Percentiles rank a stretch among this genome's conserved stretches.
These are phyloP conservation scores for Drosophila helvetica DNA, from an alignment of 2,888 invertebrate species.

Conservation along the genomic window DNA sequence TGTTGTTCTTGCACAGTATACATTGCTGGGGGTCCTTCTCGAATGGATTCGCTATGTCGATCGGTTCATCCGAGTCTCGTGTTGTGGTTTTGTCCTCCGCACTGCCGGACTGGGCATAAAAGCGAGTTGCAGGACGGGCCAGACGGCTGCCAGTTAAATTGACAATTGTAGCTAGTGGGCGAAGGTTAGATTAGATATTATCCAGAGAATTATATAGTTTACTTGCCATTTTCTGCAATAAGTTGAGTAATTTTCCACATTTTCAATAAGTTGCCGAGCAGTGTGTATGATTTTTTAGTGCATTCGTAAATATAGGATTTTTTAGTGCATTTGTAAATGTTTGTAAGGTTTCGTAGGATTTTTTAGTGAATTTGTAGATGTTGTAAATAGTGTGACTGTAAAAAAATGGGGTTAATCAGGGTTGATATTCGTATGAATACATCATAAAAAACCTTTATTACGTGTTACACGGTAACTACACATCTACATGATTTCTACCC, in stretches of 20 bases:
- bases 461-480: too few relatives aligned
- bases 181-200: neutral
- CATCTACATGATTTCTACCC: too few relatives aligned
- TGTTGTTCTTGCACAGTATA: constrained; percentile 91
- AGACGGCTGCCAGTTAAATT: constrained; percentile 35
- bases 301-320: too few relatives aligned
- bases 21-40: constrained; percentile 89
- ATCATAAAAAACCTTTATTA: too few relatives aligned
- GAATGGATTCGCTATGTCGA: constrained; percentile 91
- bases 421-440: too few relatives aligned
- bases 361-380: too few relatives aligned
- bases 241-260: constrained; percentile 66
- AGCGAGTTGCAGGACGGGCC: constrained; percentile 27
- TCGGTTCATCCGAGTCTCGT: constrained; percentile 76
- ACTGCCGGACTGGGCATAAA: constrained; percentile 32
- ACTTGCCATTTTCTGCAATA: constrained; percentile 65
- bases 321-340: too few relatives aligned
- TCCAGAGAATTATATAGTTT: neutral
- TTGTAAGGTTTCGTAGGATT: too few relatives aligned
- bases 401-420: too few relatives aligned
- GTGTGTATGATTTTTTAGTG: too few relatives aligned
- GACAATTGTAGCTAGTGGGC: constrained; percentile 36
- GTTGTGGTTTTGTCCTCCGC: constrained; percentile 1
- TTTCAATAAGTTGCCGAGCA: constrained; percentile 14
- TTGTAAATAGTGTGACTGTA: too few relatives aligned